Conservation (phyloP, 1,140 invertebrate species). For the Pseudoatta argentina region DNA sequence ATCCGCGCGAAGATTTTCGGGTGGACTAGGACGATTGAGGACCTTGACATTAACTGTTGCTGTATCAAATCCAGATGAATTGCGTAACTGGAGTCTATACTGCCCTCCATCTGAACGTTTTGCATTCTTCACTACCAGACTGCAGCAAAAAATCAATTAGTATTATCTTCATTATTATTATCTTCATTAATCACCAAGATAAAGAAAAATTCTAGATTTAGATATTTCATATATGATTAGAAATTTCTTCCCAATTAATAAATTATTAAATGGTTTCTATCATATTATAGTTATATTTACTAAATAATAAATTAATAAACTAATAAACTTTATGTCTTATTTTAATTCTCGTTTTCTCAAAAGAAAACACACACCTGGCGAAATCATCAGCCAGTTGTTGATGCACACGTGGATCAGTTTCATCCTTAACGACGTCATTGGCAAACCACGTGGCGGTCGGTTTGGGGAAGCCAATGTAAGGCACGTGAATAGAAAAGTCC, state of each 20-base stretch:
- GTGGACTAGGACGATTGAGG: slow-evolving; percentile 95
- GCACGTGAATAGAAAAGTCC: slow-evolving; percentile 98
- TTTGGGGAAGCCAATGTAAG: slow-evolving; percentile 97
- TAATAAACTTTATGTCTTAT: not conserved
- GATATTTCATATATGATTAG: not conserved
- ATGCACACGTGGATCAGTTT: slow-evolving; percentile 92
- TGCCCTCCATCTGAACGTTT: slow-evolving; percentile 96
- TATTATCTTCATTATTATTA: not conserved
- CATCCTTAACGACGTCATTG: slow-evolving; percentile 92
- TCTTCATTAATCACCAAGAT: not conserved
- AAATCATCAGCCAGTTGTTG: slow-evolving; percentile 95
- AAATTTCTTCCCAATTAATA: not conserved
- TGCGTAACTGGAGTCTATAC: slow-evolving; percentile 97
- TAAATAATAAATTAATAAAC: not conserved
- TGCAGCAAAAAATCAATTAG: slow-evolving; percentile 72
- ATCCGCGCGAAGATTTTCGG: slow-evolving; percentile 94
- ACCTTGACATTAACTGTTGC: slow-evolving; percentile 97
- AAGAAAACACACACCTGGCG: slow-evolving; percentile 86
- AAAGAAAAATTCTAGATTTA: not conserved
- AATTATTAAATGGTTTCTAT: not conserved
- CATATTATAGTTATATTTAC: not conserved
- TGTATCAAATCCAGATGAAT: slow-evolving; percentile 97
- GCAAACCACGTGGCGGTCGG: slow-evolving; percentile 97
- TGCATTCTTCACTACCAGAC: slow-evolving; percentile 96
- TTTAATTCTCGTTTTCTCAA: not conserved